Percentiles rank a stretch among this genome's conserved stretches.
phyloP scores from a whole-genome alignment of 2,113 vertebrate species.

The Sturnus vulgaris region DNA sequence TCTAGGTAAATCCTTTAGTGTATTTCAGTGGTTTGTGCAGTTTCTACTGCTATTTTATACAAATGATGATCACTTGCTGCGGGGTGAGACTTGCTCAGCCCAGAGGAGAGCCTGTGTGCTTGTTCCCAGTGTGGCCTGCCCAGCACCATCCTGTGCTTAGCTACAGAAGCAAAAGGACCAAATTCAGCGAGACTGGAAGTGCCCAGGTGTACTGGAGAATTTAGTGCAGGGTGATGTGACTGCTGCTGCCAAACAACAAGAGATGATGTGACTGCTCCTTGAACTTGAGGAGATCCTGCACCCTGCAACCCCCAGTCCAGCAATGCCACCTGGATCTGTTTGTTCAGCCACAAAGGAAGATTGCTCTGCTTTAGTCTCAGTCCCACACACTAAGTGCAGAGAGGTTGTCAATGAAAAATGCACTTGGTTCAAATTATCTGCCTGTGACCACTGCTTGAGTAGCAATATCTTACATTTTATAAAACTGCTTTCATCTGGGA shows the following conservation, averaged over 20 bases:
- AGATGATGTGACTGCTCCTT: not conserved
- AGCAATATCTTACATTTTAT: not conserved
- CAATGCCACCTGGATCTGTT: not conserved
- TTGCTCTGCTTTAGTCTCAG: not conserved
- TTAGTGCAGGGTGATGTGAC: not conserved
- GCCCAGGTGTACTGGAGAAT: not conserved
- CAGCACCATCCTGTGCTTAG: not conserved
- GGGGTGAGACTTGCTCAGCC: not conserved
- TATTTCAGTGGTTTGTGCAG: not conserved
- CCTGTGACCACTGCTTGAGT: not conserved
- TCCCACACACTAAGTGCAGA: not conserved
- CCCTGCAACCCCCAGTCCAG: not conserved
- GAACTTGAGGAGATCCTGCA: not conserved
- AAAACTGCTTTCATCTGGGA: not conserved
- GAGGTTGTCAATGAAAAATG: not conserved
- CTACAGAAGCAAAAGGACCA: not conserved
- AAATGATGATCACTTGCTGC: not conserved
- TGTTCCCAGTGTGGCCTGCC: accelerated
- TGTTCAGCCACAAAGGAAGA: not conserved
- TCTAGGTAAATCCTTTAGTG: not conserved
- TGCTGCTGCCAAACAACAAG: not conserved
- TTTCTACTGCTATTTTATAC: not conserved
- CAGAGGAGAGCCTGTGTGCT: not conserved
- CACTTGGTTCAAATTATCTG: not conserved
- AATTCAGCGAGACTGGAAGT: not conserved